These are phyloP conservation scores for Coecobrya sp. DNA, from an alignment of 2,888 invertebrate genomes.

Conservation along the genomic window DNA sequence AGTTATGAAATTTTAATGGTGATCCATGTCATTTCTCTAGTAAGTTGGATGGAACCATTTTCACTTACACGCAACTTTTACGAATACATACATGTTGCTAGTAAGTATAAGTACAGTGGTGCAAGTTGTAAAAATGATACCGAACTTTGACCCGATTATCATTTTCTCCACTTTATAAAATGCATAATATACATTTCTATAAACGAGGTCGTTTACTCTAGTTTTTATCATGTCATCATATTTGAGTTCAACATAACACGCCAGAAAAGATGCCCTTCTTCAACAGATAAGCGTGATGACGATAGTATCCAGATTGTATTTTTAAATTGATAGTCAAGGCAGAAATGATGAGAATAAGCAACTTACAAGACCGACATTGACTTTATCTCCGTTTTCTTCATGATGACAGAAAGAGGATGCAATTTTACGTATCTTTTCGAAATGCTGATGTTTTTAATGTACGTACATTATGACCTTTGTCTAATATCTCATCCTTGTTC, in stretches of 20 bases:
- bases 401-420: not conserved
- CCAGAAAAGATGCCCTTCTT: not conserved
- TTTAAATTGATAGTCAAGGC: not conserved
- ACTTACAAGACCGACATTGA: not conserved
- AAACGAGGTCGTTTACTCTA: not conserved
- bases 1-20: slow-evolving; percentile 68
- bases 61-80: slow-evolving; percentile 4
- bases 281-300: slow-evolving; percentile 19
- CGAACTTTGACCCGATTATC: slow-evolving; percentile 67
- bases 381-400: not conserved
- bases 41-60: slow-evolving; percentile 41
- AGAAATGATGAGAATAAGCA: not conserved
- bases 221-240: not conserved
- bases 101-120: not conserved
- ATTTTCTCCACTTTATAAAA: slow-evolving; percentile 1
- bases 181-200: not conserved
- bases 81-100: not conserved
- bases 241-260: not conserved
- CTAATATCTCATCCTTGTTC: slow-evolving; percentile 46
- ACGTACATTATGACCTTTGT: slow-evolving; percentile 23
- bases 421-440: not conserved
- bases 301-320: slow-evolving; percentile 22
- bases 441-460: not conserved
- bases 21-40: slow-evolving; percentile 55
- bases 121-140: slow-evolving; percentile 46